Evolutionary conservation across 2,113 vertebrate genomes (phyloP), one percentile per base, ranked within the genome.

Genomic region (Sigmodon hispidus): DNA sequence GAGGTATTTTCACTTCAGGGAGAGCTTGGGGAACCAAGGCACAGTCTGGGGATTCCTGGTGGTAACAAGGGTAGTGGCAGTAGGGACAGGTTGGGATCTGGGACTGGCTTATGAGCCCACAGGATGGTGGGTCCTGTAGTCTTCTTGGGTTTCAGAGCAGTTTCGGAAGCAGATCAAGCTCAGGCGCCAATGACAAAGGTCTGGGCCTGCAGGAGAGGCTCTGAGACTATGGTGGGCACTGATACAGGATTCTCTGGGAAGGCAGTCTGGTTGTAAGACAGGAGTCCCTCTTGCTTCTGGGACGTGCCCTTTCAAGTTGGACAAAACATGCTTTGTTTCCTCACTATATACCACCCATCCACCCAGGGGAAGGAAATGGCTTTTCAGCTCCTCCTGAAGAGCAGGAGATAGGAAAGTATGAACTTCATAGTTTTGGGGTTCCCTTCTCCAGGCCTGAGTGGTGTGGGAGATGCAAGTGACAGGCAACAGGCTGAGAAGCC

Each of bases 271-370:
- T 59, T 92, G 69, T 95, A 96, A 96, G 96, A 84, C 0, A 8
- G 81, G 90, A 48, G 70, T 73, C 87, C 16, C 34, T 26, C 76
- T 12, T 67, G 81, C 67, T 91, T 76, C 69, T 70, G 87, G 59
- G 90, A 94, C n/a, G 80, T 84, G 69, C 89, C 89, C 90, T 98
- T 97, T 96, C 91, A 96, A 96, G 95, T 70, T 88, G 95, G 86
- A 75, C 86, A 92, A 96, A 94, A 94, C 15, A 96, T 91, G 77
- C 86, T 87, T 61, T 77, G n/a, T 48, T 79, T 40, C 34, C 86
- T 40, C 34, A 31, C 8, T 72, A 36, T 29, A 40, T 45, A n/a
- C 67, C 16, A 2, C 7, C 36, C 10, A 31, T 59, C 24, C 24
- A 4, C 29, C 75, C 80, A 52, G 21, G 24, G 72, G 76, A 77